These are phyloP conservation scores for Megalopta genalis DNA, from an alignment of 1,140 invertebrate genomes.

Conservation along the genomic window DNA sequence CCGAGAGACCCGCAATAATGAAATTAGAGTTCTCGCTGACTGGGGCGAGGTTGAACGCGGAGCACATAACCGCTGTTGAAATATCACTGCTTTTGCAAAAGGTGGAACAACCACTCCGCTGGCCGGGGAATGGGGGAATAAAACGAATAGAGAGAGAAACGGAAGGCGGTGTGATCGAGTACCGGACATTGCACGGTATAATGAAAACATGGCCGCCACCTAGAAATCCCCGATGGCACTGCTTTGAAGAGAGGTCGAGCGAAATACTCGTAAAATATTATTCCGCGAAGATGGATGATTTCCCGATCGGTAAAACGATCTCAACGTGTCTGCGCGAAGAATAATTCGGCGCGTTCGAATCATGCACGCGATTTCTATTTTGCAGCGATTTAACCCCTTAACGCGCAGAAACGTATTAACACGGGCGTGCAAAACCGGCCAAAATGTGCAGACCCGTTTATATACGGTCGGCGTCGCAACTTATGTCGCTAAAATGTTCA, in stretches of 20 bases:
- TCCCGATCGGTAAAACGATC: background rate
- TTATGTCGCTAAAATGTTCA: no score
- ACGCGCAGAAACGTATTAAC: no score
- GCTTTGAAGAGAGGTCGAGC: conserved; percentile 52
- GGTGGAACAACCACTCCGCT: conserved; percentile 56
- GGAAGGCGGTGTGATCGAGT: conserved; percentile 73
- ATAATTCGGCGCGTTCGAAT: background rate
- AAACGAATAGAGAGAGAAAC: conserved; percentile 48
- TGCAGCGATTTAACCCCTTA: no score
- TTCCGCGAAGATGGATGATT: background rate
- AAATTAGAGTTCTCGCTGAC: conserved; percentile 70
- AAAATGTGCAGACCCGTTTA: no score
- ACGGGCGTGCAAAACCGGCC: no score
- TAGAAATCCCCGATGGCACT: conserved; percentile 59
- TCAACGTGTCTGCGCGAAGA: no score
- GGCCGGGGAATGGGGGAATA: conserved; percentile 34
- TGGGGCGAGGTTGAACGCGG: conserved; percentile 52
- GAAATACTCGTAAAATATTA: conserved; percentile 38
- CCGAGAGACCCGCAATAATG: conserved; percentile 65
- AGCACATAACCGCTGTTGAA: conserved; percentile 63
- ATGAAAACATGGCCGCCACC: conserved; percentile 76
- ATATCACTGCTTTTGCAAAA: conserved; percentile 73
- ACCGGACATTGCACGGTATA: conserved; percentile 71
- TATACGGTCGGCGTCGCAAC: no score
- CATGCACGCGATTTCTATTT: no score